Conservation (phyloP, 37 sponge, comb jelly and placozoan genomes). For the Theonella swinhoei region DNA sequence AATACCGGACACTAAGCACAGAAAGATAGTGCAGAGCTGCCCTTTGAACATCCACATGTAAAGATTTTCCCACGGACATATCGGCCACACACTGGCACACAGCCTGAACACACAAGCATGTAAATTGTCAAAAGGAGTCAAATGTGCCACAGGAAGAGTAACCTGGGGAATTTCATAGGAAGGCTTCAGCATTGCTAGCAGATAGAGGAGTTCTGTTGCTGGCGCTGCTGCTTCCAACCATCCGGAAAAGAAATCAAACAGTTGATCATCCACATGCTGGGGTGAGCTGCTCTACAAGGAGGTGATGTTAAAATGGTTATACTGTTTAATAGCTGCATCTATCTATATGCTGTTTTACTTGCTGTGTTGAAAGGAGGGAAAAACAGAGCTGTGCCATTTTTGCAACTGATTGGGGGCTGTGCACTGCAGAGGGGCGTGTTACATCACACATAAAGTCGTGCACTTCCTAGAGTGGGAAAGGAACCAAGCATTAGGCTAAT, state of each 20-base stretch:
- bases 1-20: not conserved
- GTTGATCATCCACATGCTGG: not conserved
- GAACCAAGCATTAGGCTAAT: not conserved
- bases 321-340: not conserved
- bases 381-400: constrained; percentile 19
- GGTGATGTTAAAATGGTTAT: not conserved
- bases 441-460: not conserved
- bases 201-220: constrained; percentile 56
- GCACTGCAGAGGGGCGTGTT: not conserved
- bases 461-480: not conserved
- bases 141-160: not conserved
- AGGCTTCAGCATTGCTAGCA: constrained; percentile 12
- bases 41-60: constrained; percentile 9
- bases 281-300: not conserved
- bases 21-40: constrained; percentile 36
- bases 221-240: not conserved
- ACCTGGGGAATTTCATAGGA: not conserved
- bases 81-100: not conserved
- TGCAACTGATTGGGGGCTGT: not conserved
- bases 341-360: not conserved
- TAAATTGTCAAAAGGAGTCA: not conserved
- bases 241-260: constrained; percentile 3
- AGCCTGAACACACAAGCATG: not conserved
- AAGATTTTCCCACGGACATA: not conserved
- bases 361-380: constrained; percentile 17